Percentiles rank a stretch among this genome's conserved stretches.
Conservation (phyloP, 2,888 invertebrate genomes). For the Crossocerus cetratus region DNA sequence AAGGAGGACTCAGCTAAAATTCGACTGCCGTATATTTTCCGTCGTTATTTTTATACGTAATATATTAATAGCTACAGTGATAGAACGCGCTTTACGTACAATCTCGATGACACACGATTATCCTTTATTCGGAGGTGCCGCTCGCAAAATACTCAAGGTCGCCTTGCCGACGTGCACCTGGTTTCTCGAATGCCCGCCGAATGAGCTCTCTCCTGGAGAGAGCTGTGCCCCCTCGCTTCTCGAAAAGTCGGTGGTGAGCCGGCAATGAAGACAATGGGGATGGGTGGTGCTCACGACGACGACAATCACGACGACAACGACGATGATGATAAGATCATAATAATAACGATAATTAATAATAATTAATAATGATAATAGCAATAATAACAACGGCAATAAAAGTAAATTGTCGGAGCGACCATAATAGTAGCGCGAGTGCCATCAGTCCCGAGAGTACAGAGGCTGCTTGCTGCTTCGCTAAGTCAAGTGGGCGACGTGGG, state of each 20-base stretch:
- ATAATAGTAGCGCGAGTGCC: slow-evolving; percentile 2
- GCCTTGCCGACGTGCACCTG: not conserved
- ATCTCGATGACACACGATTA: slow-evolving; percentile 6
- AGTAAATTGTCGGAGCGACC: not conserved
- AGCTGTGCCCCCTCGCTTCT: not conserved
- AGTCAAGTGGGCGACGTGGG: no score
- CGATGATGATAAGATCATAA: not conserved
- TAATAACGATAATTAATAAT: slow-evolving; percentile 3
- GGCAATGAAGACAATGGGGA: not conserved
- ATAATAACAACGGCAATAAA: slow-evolving; percentile 5
- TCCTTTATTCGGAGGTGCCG: slow-evolving; percentile 1
- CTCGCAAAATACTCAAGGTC: not conserved
- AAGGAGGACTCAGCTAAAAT: not conserved
- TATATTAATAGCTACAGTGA: slow-evolving; percentile 5
- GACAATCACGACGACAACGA: not conserved
- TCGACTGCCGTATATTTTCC: slow-evolving; percentile 3
- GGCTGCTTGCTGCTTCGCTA: not conserved
- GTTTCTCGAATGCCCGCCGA: slow-evolving; percentile 1
- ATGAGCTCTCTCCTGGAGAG: not conserved
- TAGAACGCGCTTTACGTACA: slow-evolving; percentile 3
- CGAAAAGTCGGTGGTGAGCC: not conserved
- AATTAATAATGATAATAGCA: not conserved
- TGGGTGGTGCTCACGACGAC: not conserved
- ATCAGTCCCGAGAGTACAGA: not conserved
- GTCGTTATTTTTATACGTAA: slow-evolving; percentile 3